Evolutionary conservation across 2,113 vertebrate genomes (phyloP).

Genomic region (Periophthalmodon schlosseri): DNA sequence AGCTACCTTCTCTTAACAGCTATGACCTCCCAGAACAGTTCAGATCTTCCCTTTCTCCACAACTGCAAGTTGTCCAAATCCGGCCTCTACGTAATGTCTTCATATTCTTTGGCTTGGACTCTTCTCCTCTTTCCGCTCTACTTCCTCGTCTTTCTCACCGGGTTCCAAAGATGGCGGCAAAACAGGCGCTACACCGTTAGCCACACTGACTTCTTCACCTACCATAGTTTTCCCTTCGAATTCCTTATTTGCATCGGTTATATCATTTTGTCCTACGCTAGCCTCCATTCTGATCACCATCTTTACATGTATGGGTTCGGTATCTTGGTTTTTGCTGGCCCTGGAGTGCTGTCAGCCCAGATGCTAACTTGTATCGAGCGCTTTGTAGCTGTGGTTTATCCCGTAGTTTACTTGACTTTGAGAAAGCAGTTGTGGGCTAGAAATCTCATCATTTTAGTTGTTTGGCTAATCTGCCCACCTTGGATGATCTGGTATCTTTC

Average conservation of each 20-base stretch:
- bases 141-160: slow-evolving; percentile 6
- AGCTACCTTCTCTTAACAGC: neutral
- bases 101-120: neutral
- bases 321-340: accelerated
- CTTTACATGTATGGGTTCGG: accelerated
- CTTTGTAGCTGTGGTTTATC: slow-evolving; percentile 41
- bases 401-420: slow-evolving; percentile 16
- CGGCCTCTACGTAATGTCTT: accelerated
- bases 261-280: accelerated
- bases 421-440: neutral
- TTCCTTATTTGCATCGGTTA: neutral
- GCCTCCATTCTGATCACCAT: accelerated
- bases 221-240: slow-evolving; percentile 12
- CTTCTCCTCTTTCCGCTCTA: slow-evolving; percentile 13
- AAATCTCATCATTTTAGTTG: neutral
- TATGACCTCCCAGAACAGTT: neutral
- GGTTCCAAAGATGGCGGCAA: neutral
- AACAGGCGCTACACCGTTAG: neutral
- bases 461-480: neutral
- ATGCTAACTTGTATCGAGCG: slow-evolving; percentile 28
- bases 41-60: neutral
- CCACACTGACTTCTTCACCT: slow-evolving; percentile 15
- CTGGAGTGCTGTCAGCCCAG: neutral
- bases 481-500: neutral
- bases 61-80: neutral